Percentiles rank a stretch among this genome's conserved stretches.
These are phyloP conservation scores for Parnassius orleans DNA, from an alignment of 2,888 invertebrate genomes.

Conservation along the genomic window DNA sequence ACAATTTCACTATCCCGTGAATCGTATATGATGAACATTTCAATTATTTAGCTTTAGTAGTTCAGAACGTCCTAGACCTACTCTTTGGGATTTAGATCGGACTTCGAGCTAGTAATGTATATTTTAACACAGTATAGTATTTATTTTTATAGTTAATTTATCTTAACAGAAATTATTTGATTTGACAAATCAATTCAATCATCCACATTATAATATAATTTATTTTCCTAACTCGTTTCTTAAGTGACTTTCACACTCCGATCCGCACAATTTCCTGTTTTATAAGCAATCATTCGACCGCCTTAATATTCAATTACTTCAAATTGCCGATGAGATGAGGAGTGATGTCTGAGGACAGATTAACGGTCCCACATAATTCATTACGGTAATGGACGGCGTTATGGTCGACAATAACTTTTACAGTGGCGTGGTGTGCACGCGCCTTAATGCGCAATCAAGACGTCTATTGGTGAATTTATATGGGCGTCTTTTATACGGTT, in stretches of 20 bases:
- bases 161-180: too few relatives aligned
- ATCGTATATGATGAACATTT: too few relatives aligned
- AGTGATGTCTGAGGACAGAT: slow-evolving; percentile 43
- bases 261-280: slow-evolving; percentile 49
- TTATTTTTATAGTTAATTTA: too few relatives aligned
- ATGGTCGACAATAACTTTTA: slow-evolving; percentile 53
- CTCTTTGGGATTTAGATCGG: too few relatives aligned
- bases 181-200: too few relatives aligned
- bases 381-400: slow-evolving; percentile 65
- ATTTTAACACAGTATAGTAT: too few relatives aligned
- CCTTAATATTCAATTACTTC: slow-evolving; percentile 71
- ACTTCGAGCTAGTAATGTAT: too few relatives aligned
- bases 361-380: slow-evolving; percentile 68
- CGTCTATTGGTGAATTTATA: slow-evolving; percentile 10
- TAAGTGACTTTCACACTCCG: slow-evolving; percentile 33
- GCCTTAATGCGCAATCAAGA: slow-evolving; percentile 29
- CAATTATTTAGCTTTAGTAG: too few relatives aligned
- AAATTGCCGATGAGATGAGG: slow-evolving; percentile 49
- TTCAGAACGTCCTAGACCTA: too few relatives aligned
- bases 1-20: too few relatives aligned
- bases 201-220: not conserved
- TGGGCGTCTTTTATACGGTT: slow-evolving; percentile 10
- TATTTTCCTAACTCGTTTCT: not conserved
- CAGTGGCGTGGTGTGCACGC: slow-evolving; percentile 33
- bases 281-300: slow-evolving; percentile 62